Percentiles rank a stretch among this genome's conserved stretches.
Evolutionary conservation across 1,140 invertebrate species (phyloP).

Genomic region (Caerostris darwini): DNA sequence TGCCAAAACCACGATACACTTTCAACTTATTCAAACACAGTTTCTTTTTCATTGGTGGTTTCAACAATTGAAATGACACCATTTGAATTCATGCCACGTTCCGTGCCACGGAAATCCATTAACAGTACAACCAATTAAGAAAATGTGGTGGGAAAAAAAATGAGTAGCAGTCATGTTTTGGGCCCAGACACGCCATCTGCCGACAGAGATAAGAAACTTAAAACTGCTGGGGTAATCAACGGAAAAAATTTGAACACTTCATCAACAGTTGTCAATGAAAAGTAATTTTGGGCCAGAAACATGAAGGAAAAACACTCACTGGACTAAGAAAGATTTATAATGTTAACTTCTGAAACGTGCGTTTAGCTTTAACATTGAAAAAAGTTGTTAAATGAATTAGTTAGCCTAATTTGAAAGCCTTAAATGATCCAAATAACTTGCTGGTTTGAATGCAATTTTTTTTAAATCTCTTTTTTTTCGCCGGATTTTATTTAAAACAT

Average conservation of each 20-base stretch:
- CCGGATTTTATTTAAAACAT: no score
- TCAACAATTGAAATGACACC: conserved; percentile 15
- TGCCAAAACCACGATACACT: background rate
- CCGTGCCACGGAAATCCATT: conserved; percentile 27
- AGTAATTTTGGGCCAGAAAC: conserved; percentile 40
- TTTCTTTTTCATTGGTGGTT: background rate
- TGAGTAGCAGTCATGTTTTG: background rate
- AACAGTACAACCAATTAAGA: conserved; percentile 59
- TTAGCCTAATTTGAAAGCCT: no score
- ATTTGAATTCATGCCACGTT: conserved; percentile 42
- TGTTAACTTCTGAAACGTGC: background rate
- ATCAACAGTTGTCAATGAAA: conserved; percentile 59
- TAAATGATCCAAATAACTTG: no score
- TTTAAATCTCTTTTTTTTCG: no score
- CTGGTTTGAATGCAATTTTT: no score
- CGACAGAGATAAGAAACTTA: conserved; percentile 28
- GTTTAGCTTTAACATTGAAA: no score
- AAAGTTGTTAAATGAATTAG: no score
- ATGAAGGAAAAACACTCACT: background rate
- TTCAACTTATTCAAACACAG: background rate
- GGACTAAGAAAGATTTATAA: background rate
- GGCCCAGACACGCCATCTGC: conserved; percentile 45
- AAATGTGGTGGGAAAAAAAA: conserved; percentile 45
- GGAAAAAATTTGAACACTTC: conserved; percentile 24
- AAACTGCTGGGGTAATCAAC: background rate